These are phyloP conservation scores for Alectura lathami DNA, from an alignment of 2,113 vertebrate species.

Conservation along the genomic window DNA sequence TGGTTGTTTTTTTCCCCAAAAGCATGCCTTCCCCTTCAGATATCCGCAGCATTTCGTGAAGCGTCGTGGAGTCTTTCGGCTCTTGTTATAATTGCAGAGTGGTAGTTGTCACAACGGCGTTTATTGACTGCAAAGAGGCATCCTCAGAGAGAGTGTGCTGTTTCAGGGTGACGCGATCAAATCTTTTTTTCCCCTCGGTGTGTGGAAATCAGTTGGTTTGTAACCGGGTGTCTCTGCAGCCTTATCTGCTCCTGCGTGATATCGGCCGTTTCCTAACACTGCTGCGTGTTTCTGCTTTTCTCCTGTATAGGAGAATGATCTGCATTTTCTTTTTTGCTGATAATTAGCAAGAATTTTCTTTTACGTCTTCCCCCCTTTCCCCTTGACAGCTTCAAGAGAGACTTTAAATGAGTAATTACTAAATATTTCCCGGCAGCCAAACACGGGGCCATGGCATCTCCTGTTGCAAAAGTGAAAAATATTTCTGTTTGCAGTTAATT, in stretches of 20 bases:
- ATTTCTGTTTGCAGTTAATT: constrained; percentile 91
- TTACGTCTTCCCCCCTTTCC: background rate
- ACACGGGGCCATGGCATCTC: constrained; percentile 79
- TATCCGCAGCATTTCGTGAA: rapidly evolving
- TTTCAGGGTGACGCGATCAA: rapidly evolving
- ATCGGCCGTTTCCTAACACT: background rate
- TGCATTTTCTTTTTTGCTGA: constrained; percentile 28
- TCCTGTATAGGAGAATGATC: constrained; percentile 7
- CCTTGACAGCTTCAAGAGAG: constrained; percentile 76
- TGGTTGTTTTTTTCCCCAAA: background rate
- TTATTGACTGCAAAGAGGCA: background rate
- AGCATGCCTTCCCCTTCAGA: rapidly evolving
- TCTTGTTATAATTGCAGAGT: rapidly evolving
- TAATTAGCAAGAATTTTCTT: constrained; percentile 71
- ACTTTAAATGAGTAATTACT: constrained; percentile 86
- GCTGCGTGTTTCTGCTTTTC: background rate
- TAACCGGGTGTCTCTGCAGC: background rate
- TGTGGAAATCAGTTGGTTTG: background rate
- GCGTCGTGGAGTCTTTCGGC: background rate
- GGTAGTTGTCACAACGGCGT: background rate
- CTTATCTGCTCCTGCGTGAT: background rate
- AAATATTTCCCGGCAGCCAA: constrained; percentile 83
- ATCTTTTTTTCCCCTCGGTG: background rate
- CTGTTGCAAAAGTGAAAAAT: constrained; percentile 85
- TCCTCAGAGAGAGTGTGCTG: background rate